phyloP scores from a whole-genome alignment of 2,113 vertebrate genomes.

The Panthera tigris region DNA sequence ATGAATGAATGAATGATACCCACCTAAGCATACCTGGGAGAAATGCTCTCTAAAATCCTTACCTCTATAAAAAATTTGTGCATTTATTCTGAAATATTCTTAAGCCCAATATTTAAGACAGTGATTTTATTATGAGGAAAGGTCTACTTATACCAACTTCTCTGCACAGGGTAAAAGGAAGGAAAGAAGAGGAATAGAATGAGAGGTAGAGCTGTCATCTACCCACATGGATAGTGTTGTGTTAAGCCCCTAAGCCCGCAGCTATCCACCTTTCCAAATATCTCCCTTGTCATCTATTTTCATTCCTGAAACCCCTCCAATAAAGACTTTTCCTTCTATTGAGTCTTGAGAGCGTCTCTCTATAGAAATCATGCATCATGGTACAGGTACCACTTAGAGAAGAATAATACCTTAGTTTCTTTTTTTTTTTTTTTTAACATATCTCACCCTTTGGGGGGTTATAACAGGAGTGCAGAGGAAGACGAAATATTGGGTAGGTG shows the following conservation, averaged over 20 bases:
- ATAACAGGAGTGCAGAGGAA: background rate
- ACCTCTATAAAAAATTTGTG: background rate
- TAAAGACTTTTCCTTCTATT: background rate
- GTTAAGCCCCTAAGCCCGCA: background rate
- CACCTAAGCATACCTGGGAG: background rate
- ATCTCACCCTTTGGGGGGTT: background rate
- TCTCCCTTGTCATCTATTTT: background rate
- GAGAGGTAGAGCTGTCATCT: background rate
- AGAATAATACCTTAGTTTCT: conserved; percentile 1
- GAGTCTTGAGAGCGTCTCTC: background rate
- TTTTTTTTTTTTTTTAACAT: background rate
- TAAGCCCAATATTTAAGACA: conserved; percentile 40
- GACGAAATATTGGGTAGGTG: background rate
- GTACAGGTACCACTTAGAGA: background rate
- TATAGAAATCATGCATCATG: background rate
- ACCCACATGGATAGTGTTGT: background rate
- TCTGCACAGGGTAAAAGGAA: conserved; percentile 25
- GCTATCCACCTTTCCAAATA: background rate
- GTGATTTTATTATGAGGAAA: conserved; percentile 16
- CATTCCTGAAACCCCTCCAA: background rate
- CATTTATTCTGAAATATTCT: conserved; percentile 31
- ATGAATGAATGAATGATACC: background rate
- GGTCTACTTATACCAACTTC: background rate
- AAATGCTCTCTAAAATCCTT: background rate
- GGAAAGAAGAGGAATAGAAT: background rate